These are phyloP conservation scores for Magallana angulata DNA, from an alignment of 1,140 invertebrate genomes.

Conservation along the genomic window DNA sequence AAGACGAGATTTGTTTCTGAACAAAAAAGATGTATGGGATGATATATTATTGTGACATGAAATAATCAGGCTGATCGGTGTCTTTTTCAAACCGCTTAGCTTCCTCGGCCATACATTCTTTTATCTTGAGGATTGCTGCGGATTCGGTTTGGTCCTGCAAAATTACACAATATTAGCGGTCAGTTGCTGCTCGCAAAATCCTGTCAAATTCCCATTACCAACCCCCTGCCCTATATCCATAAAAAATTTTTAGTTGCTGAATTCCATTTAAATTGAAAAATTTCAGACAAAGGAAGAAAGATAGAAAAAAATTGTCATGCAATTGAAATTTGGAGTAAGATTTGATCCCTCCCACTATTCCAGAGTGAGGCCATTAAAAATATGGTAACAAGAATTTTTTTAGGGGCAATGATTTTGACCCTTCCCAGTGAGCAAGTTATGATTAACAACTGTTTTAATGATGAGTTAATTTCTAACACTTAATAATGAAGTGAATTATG, in stretches of 20 bases:
- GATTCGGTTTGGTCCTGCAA: conserved; percentile 98
- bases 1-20: conserved; percentile 48
- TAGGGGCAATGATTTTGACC: neutral
- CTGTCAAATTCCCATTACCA: neutral
- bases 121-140: conserved; percentile 99
- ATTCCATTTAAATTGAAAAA: neutral
- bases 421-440: neutral
- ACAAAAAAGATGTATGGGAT: conserved; percentile 49
- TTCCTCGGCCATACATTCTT: conserved; percentile 99
- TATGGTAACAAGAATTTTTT: neutral
- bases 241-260: neutral
- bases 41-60: conserved; percentile 69
- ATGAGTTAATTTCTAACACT: neutral
- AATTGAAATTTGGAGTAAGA: neutral
- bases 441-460: neutral
- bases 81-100: conserved; percentile 99
- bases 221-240: neutral
- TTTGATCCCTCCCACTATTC: neutral
- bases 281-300: neutral
- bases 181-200: conserved; percentile 19
- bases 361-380: neutral
- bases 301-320: conserved; percentile 12
- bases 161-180: conserved; percentile 60
- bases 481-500: neutral
- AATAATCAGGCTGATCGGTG: conserved; percentile 81